Conservation (phyloP, 2,797 vertebrate genomes). For the Pelobates cultripes region DNA sequence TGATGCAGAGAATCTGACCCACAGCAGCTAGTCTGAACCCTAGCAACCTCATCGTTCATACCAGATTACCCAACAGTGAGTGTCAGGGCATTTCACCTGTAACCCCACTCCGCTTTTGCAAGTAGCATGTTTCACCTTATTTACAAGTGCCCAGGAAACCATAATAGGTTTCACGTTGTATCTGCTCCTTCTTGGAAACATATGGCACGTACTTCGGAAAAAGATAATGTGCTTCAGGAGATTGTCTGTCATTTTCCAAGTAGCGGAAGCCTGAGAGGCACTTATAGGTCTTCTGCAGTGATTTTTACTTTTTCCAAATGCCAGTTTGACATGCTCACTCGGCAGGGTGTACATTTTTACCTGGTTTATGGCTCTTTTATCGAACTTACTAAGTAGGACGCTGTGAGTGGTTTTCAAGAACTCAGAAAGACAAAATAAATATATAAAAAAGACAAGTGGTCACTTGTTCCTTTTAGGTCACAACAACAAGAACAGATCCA, state of each 20-base stretch:
- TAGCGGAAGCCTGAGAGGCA: conserved; percentile 16
- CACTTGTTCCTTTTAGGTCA: not conserved
- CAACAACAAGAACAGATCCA: not conserved
- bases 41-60: not conserved
- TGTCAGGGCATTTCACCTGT: not conserved
- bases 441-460: not conserved
- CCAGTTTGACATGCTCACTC: conserved; percentile 17
- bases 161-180: not conserved
- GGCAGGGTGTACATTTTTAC: conserved; percentile 8
- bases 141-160: not conserved
- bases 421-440: conserved; percentile 1
- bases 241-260: conserved; percentile 30
- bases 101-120: not conserved
- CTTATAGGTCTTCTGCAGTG: conserved; percentile 18
- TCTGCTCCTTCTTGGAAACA: conserved; percentile 4
- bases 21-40: no score
- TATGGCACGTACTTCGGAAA: not conserved
- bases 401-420: not conserved
- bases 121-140: not conserved
- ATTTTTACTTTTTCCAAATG: conserved; percentile 7
- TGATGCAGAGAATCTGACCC: no score
- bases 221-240: conserved; percentile 4
- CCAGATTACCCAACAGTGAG: not conserved
- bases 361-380: not conserved
- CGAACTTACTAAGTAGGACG: not conserved